Percentiles rank a stretch among this genome's conserved stretches.
phyloP scores from a whole-genome alignment of 2,797 vertebrate genomes.

The Gymnoscopelus braueri region DNA sequence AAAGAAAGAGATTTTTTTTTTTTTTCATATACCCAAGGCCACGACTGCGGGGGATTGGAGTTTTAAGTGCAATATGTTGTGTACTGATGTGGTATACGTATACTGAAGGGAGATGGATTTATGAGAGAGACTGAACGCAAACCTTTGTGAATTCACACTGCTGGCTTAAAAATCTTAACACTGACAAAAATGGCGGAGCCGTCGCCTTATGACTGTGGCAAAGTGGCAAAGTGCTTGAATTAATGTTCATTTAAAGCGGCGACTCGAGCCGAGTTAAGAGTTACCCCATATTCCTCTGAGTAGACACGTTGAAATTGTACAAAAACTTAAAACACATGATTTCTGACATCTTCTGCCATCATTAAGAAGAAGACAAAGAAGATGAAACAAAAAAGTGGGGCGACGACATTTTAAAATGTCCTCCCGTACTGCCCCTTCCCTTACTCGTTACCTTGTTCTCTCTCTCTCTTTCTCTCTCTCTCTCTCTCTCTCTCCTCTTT shows the following conservation, averaged over 20 bases:
- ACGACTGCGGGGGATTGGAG: conserved; percentile 24
- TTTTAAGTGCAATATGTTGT: conserved; percentile 41
- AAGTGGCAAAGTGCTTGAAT: conserved; percentile 34
- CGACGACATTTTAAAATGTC: conserved; percentile 71
- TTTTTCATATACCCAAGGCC: conserved; percentile 41
- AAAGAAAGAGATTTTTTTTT: conserved; percentile 57
- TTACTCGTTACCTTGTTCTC: conserved; percentile 47
- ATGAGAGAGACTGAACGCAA: conserved; percentile 25
- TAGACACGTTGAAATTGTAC: conserved; percentile 51
- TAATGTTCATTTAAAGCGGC: conserved; percentile 33
- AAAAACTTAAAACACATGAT: conserved; percentile 62
- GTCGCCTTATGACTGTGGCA: conserved; percentile 42
- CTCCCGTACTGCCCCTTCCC: conserved; percentile 86
- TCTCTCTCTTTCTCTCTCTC: conserved; percentile 21
- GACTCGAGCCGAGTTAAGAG: conserved; percentile 37
- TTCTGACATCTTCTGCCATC: conserved; percentile 62
- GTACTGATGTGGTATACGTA: conserved; percentile 33
- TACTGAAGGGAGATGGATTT: conserved; percentile 44
- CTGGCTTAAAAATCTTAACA: conserved; percentile 50
- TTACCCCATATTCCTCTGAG: conserved; percentile 38
- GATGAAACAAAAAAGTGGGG: conserved; percentile 38
- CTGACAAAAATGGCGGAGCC: conserved; percentile 16
- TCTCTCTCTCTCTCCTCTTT: conserved; percentile 1
- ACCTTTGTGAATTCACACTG: conserved; percentile 42
- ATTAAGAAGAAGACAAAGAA: conserved; percentile 35